phyloP scores from a whole-genome alignment of 2,113 vertebrate species.

The Syngnathus typhle region DNA sequence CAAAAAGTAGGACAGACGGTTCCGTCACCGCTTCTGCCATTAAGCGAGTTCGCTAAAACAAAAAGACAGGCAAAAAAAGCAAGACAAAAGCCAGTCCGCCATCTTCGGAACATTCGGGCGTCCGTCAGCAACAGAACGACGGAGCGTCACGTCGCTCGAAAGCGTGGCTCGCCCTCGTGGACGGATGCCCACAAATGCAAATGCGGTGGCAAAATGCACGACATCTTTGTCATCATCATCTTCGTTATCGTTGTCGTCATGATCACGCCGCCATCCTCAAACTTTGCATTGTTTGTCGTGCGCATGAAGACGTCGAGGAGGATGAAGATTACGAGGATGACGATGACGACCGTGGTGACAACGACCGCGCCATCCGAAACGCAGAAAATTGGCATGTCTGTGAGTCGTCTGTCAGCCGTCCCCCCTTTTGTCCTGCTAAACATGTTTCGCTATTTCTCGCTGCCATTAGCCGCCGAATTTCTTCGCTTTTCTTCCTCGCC shows the following conservation, averaged over 20 bases:
- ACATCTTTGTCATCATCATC: conserved; percentile 40
- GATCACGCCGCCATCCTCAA: conserved; percentile 29
- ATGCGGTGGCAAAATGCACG: conserved; percentile 3
- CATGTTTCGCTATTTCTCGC: conserved; percentile 59
- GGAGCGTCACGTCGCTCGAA: no score
- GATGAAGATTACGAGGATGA: not conserved
- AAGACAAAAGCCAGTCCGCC: no score
- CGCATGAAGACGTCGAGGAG: not conserved
- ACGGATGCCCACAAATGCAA: not conserved
- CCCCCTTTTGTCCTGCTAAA: conserved; percentile 56
- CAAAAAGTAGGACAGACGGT: no score
- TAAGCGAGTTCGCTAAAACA: no score
- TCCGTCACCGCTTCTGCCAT: no score
- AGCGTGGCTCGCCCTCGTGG: no score
- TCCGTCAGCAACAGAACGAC: no score
- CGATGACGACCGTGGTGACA: not conserved
- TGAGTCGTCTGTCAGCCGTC: conserved; percentile 6
- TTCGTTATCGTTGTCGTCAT: conserved; percentile 27
- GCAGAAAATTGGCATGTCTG: conserved; percentile 45
- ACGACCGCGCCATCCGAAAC: conserved; percentile 27
- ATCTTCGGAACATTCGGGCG: no score
- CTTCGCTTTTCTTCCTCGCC: conserved; percentile 3
- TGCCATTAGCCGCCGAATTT: conserved; percentile 47
- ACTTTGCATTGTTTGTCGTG: conserved; percentile 53
- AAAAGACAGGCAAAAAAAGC: no score